These are phyloP conservation scores for Babylonia areolata DNA, from an alignment of 1,140 invertebrate genomes.

Conservation along the genomic window DNA sequence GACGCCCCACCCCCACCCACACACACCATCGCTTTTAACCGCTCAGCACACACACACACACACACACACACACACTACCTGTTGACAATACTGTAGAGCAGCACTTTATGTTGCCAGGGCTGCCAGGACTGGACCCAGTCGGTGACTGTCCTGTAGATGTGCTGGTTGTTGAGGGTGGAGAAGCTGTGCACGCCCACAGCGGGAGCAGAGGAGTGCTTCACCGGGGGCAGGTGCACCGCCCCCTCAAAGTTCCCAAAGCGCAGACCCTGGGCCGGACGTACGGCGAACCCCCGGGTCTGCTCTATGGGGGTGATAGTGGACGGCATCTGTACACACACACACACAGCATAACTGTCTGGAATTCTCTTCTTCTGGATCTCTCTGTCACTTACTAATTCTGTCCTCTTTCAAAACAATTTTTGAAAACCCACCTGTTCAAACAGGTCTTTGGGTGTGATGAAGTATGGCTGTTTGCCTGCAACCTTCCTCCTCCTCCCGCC, in stretches of 20 bases:
- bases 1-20: too few species aligned
- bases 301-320: constrained; percentile 61
- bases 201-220: constrained; percentile 39
- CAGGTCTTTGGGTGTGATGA: too few species aligned
- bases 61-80: too few species aligned
- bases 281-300: constrained; percentile 54
- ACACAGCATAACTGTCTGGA: too few species aligned
- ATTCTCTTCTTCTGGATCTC: too few species aligned
- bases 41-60: too few species aligned
- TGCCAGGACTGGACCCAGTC: constrained; percentile 70
- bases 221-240: constrained; percentile 60
- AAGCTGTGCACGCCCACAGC: constrained; percentile 48
- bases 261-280: constrained; percentile 58
- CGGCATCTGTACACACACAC: constrained; percentile 62
- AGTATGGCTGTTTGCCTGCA: too few species aligned
- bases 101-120: constrained; percentile 69
- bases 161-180: constrained; percentile 65
- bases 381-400: too few species aligned
- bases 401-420: neutral
- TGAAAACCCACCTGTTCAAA: too few species aligned
- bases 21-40: too few species aligned
- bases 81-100: constrained; percentile 68
- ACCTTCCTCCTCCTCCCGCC: too few species aligned
- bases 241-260: constrained; percentile 70
- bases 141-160: constrained; percentile 67